Percentiles rank a stretch among this genome's conserved stretches.
Conservation (phyloP, 2,797 vertebrate genomes). For the Tamandua tetradactyla region DNA sequence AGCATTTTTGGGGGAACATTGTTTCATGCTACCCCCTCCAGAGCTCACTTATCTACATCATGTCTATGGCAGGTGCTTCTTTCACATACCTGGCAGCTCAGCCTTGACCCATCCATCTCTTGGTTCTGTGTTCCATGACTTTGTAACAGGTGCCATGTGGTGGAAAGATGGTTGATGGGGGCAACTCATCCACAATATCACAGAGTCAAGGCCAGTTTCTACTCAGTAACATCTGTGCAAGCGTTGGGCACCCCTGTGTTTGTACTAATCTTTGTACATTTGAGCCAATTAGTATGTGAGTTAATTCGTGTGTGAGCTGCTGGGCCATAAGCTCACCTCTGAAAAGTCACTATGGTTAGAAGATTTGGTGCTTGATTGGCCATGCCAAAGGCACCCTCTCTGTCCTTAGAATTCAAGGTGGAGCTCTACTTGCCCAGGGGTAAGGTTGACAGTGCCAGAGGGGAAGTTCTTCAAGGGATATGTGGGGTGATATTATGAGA, state of each 20-base stretch:
- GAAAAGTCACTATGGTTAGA: neutral
- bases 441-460: neutral
- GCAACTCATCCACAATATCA: neutral
- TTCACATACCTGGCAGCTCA: neutral
- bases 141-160: accelerated
- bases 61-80: neutral
- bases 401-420: neutral
- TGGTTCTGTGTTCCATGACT: neutral
- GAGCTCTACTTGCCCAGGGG: neutral
- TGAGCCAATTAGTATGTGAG: neutral
- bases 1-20: neutral
- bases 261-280: neutral
- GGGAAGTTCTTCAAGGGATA: neutral
- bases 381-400: neutral
- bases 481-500: neutral
- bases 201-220: neutral
- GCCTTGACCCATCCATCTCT: neutral
- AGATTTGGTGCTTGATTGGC: neutral
- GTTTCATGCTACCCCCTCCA: neutral
- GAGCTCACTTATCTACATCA: neutral
- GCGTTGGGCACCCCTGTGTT: neutral
- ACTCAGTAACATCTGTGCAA: neutral
- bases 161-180: neutral
- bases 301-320: no score
- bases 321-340: neutral